Percentiles rank a stretch among this genome's conserved stretches.
These are phyloP conservation scores for Tryphoninae sp. DNA, from an alignment of 2,888 invertebrate genomes.

Conservation along the genomic window DNA sequence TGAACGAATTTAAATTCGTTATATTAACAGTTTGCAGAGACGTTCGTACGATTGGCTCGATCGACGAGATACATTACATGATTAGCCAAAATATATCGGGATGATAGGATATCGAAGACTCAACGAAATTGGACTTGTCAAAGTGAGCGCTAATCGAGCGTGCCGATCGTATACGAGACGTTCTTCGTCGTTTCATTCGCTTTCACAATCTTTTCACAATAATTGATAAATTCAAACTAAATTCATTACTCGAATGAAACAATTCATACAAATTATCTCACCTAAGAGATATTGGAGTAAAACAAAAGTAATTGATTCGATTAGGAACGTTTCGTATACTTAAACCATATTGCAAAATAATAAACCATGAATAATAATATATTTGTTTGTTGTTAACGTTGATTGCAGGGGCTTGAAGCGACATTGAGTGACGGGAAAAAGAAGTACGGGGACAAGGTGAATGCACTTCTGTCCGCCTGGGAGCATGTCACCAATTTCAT, in stretches of 20 bases:
- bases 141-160: slow-evolving; percentile 38
- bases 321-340: not conserved
- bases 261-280: not conserved
- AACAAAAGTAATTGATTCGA: not conserved
- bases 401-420: slow-evolving; percentile 81
- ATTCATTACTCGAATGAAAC: not conserved
- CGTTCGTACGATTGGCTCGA: slow-evolving; percentile 39
- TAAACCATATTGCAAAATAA: not conserved
- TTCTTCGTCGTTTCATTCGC: not conserved
- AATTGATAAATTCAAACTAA: not conserved
- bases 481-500: slow-evolving; percentile 81
- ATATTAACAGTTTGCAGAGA: slow-evolving; percentile 39
- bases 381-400: slow-evolving; percentile 9
- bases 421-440: slow-evolving; percentile 81
- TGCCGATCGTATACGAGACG: slow-evolving; percentile 4
- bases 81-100: slow-evolving; percentile 44
- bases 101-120: slow-evolving; percentile 47
- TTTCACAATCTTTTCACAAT: not conserved
- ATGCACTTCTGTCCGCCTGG: slow-evolving; percentile 81
- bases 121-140: slow-evolving; percentile 45
- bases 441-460: slow-evolving; percentile 82
- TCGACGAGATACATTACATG: slow-evolving; percentile 41
- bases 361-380: not conserved
- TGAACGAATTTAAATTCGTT: slow-evolving; percentile 41
- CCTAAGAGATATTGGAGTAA: not conserved